Evolutionary conservation across 2,113 vertebrate species (phyloP), one percentile per base, ranked within the genome.

Genomic region (Tragelaphus buxtoni): DNA sequence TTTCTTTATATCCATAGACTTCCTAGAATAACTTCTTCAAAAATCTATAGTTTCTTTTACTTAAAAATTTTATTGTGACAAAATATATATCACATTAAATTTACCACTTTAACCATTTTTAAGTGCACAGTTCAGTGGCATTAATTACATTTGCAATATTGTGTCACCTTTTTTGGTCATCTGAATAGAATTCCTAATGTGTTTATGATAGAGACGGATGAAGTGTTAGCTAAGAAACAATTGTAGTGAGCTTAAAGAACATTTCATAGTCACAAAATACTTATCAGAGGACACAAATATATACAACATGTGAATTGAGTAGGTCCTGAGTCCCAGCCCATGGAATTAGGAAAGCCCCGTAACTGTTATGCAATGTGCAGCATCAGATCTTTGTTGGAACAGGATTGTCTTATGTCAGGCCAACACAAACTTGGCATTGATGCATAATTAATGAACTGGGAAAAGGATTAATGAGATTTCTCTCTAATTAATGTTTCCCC

Each of bases 371-470:
- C 63, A 58, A 76, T 35, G 30, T 35, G 11, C 55, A 49, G 35
- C 42, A 10, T 58, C 32, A 26, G 18, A 80, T 89, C 82, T 80
- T 91, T 26, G 9, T 47, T 88, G n/a, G 76, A 90, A 82, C 56
- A 81, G 51, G 39, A 45, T 56, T 83, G 79, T 92, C 80, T 88
- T 69, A 89, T n/a, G 56, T 60, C 53, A 58, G 81, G 95, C 88
- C 85, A 95, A 95, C 82, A 94, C 45, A 96, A 97, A 95, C 92
- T 97, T 97, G 96, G 94, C 97, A 79, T 58, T 92, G 94, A 88
- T 97, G 58, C 92, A 96, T 97, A 98, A 96, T 96, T 97, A 97
- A 97, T 97, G 95, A 95, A 87, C 82, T 95, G 88, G 91, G 93
- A 97, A 97, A 95, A 91, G 92, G 74, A 97, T 92, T 95, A 94